A percentile compares a stretch with the other conserved stretches of the same genome.
Conservation (phyloP, 2,797 vertebrate species). For the Morus bassanus region DNA sequence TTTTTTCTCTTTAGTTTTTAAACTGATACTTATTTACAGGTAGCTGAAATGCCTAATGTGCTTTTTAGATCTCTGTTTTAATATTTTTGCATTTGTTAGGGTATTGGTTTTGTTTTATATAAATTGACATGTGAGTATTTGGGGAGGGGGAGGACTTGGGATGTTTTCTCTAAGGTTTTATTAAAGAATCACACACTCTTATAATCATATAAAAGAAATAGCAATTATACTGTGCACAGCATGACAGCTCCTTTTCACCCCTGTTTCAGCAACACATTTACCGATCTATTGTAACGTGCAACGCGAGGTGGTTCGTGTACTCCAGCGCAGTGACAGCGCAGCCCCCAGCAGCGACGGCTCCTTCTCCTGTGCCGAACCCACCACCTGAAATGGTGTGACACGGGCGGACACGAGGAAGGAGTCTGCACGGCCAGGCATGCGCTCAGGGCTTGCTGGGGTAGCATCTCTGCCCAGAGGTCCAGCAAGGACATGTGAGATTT, state of each 20-base stretch:
- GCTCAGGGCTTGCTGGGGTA: rapidly evolving
- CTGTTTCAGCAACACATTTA: neutral
- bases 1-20: neutral
- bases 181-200: neutral
- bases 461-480: neutral
- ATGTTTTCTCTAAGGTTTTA: neutral
- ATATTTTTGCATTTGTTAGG: neutral
- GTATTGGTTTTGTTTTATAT: neutral
- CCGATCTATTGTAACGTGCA: neutral
- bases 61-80: neutral
- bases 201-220: neutral
- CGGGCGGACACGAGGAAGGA: rapidly evolving
- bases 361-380: neutral
- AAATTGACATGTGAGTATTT: neutral
- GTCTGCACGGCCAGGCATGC: rapidly evolving
- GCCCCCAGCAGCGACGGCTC: neutral
- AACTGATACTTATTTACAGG: neutral
- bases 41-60: neutral
- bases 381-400: rapidly evolving
- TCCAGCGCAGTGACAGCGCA: neutral
- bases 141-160: neutral
- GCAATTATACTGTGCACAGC: neutral
- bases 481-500: rapidly evolving
- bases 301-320: rapidly evolving
- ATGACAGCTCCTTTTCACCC: neutral